phyloP scores from a whole-genome alignment of 2,888 invertebrate species.

The Tineola bisselliella region DNA sequence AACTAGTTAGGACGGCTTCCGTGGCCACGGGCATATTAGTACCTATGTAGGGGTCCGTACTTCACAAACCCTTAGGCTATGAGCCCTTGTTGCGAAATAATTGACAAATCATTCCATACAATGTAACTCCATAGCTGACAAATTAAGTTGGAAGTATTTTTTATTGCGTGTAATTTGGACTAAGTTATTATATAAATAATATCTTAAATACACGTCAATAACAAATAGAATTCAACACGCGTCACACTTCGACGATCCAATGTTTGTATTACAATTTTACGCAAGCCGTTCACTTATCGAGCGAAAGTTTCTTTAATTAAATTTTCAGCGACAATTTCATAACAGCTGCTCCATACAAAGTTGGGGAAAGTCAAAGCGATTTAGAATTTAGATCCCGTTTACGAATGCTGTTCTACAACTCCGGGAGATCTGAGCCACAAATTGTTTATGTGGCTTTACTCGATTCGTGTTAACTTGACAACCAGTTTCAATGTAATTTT shows the following conservation, averaged over 20 bases:
- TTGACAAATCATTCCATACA: not conserved
- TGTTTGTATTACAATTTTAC: slow-evolving; percentile 5
- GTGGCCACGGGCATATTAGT: not conserved
- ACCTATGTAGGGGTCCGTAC: not conserved
- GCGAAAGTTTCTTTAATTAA: slow-evolving; percentile 13
- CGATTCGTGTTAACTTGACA: not conserved
- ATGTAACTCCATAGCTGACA: not conserved
- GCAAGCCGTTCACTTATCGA: not conserved
- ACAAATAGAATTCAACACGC: not conserved
- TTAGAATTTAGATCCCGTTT: slow-evolving; percentile 12
- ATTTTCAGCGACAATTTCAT: slow-evolving; percentile 13
- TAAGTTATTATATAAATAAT: not conserved
- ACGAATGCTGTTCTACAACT: not conserved
- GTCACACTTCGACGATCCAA: not conserved
- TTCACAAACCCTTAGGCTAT: not conserved
- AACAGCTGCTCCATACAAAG: slow-evolving; percentile 13
- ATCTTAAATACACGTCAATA: not conserved
- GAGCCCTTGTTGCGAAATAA: not conserved
- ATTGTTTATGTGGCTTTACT: not conserved
- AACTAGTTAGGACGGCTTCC: slow-evolving; percentile 1
- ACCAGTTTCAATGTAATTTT: not conserved
- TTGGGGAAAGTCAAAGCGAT: slow-evolving; percentile 13
- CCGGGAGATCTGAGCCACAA: not conserved
- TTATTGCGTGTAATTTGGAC: not conserved
- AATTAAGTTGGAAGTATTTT: no score